Evolutionary conservation across 53 echinoderm and acorn worm species (phyloP).

Genomic region (Luidia sarsii): DNA sequence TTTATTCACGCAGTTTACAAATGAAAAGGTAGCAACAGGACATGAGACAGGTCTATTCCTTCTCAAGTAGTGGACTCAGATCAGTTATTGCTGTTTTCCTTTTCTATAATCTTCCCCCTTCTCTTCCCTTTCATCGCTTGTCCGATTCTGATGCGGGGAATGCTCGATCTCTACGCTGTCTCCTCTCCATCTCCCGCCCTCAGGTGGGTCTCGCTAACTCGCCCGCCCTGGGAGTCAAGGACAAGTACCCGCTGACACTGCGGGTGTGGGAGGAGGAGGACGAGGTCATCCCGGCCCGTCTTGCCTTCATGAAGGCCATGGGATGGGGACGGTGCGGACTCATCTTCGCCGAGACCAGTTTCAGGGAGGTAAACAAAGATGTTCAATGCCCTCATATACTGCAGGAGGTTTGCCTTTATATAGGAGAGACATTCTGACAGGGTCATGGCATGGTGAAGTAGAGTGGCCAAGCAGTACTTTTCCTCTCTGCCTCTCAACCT

Average conservation of each 20-base stretch:
- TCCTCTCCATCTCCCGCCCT: background rate
- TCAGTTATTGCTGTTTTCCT: too few species aligned
- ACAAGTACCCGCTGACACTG: constrained; percentile 58
- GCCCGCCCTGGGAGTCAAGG: constrained; percentile 30
- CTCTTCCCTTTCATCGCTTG: background rate
- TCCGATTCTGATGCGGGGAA: background rate
- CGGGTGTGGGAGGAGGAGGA: constrained; percentile 53
- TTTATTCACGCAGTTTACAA: too few species aligned
- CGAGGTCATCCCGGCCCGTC: constrained; percentile 57
- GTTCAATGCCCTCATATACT: too few species aligned
- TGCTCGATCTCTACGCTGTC: background rate
- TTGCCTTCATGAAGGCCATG: constrained; percentile 55
- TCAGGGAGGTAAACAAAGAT: constrained; percentile 55
- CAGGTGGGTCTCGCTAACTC: constrained; percentile 50
- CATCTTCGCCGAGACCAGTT: constrained; percentile 55
- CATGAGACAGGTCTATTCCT: too few species aligned
- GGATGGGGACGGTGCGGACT: constrained; percentile 60
- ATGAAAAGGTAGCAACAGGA: too few species aligned
- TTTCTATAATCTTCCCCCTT: too few species aligned
- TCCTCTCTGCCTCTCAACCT: too few species aligned
- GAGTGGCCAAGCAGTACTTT: too few species aligned
- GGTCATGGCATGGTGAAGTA: too few species aligned
- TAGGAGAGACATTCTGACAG: too few species aligned
- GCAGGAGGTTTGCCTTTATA: too few species aligned
- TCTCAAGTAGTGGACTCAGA: too few species aligned